Evolutionary conservation across 2,797 vertebrate species (phyloP).

Genomic region (Erpetoichthys calabaricus): DNA sequence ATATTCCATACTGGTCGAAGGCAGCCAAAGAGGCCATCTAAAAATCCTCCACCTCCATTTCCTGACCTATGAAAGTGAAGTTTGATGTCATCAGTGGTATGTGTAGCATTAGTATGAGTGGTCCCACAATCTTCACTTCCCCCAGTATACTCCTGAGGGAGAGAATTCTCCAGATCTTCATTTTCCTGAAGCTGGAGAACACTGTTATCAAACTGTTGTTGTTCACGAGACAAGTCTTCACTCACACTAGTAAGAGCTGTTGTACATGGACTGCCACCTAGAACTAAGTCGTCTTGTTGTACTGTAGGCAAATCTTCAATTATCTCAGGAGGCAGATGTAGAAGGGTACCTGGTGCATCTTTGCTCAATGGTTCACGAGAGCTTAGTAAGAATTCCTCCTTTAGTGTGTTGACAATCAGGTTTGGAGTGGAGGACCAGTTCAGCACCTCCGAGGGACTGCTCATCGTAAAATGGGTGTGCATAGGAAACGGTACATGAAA

Average conservation of each 20-base stretch:
- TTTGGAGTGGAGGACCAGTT: conserved; percentile 72
- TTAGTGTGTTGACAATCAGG: conserved; percentile 64
- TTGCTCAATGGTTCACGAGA: conserved; percentile 51
- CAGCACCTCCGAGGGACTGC: conserved; percentile 83
- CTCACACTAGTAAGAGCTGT: conserved; percentile 61
- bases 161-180: conserved; percentile 54
- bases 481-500: conserved; percentile 40
- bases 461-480: conserved; percentile 84
- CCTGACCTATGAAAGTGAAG: conserved; percentile 82
- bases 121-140: conserved; percentile 47
- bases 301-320: conserved; percentile 42
- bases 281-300: conserved; percentile 51
- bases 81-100: conserved; percentile 71
- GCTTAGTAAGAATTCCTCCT: conserved; percentile 67
- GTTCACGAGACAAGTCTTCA: conserved; percentile 75
- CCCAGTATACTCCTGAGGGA: conserved; percentile 48
- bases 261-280: conserved; percentile 56
- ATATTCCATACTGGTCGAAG: conserved; percentile 95
- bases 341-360: conserved; percentile 33
- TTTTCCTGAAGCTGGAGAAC: conserved; percentile 85
- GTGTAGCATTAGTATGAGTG: conserved; percentile 13
- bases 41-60: conserved; percentile 75
- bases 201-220: conserved; percentile 83
- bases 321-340: conserved; percentile 14
- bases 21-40: conserved; percentile 92